Evolutionary conservation across 1,140 invertebrate species (phyloP), one percentile per base, ranked within the genome.

Genomic region (Gonioctena quinquepunctata): DNA sequence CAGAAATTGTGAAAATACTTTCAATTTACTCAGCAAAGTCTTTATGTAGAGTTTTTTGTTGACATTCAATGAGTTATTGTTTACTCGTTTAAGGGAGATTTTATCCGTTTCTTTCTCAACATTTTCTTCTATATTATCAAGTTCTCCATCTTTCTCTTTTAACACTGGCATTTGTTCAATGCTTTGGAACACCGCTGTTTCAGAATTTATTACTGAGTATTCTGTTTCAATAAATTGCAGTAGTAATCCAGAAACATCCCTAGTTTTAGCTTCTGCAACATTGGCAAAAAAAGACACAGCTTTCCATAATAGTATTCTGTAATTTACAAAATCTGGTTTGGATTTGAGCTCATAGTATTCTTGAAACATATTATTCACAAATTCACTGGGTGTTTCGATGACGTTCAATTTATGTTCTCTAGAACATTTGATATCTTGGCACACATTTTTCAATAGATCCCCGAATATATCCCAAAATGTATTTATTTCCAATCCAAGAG

Each of bases 401-500:
- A 26, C 26, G 49, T 66, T 77, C 59, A 49, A 57, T 1, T 8
- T 8, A 13, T 66, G 33, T 28, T 73, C 28, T 59, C 76, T 56
- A 11, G 59, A 57, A 69, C 62, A 71, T 77, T 79, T 71, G 21
- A 86, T 79, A 8, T 70, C 68, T 1, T 81, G 70, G 7, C 84
- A 81, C 8, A 85, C 85, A 16, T 81, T 80, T 68, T 87, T 77
- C 11, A 97, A 80, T 73, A 92, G 88, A 3, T 84, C 77, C 13
- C 88, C 80, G 79, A 92, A 96, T 13, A 92, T 82, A 16, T 84
- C 81, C 95, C 96, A 97, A 85, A 97, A 97, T 50, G 87, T 83
- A 3, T 89, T 80, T 16, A 85, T 84, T 0, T 88, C 80, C 78
- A 95, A 85, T 1, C 86, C 85, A 72, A 87, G 85, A 0, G 92